Evolutionary conservation across 2,888 invertebrate genomes (phyloP), one percentile per base, ranked within the genome.

Genomic region (Sympetrum striolatum): DNA sequence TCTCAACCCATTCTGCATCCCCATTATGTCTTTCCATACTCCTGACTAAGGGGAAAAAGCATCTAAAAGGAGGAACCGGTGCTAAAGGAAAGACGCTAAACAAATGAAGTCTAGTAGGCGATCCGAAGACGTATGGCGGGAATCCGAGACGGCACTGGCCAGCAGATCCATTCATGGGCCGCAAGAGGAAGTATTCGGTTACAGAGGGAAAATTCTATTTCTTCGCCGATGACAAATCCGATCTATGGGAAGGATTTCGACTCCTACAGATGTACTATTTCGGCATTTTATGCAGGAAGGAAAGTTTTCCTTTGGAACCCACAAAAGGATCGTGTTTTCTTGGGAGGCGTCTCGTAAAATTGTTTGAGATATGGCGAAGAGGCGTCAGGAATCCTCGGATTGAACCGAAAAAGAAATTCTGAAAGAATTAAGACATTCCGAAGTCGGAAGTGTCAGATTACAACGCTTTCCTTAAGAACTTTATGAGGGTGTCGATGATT

Each of bases 171-270:
- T 82, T 53, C 53, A 82, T 82, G 82, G 82, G 22, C n/a, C 31
- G 15, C 48, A 31, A 31, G 25, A 81, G 39, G 39, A 25, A 35
- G 58, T 82, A 35, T 82, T 58, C n/a, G 35, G 82, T 86, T 86
- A 60, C 86, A 60, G 48, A 81, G 22, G 81, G 81, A 48, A 44
- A 81, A 81, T 39, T 81, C 86, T 60, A 86, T 86, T 60, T 86
- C 60, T 37, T 64, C 82, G 22, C 35, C 53, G 6, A 58, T 48
- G 53, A 82, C 58, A 82, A 82, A 82, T 64, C 60, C 8, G 37
- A n/a, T 37, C 31, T n/a, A 31, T 12, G 15, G 86, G 58, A 35
- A 58, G 31, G 35, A 64, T 64, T 73, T 73, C 25, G 73, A 73
- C 31, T 25, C 53, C 25, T 31, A 73, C 25, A 12, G 31, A 25